phyloP scores from a whole-genome alignment of 2,113 vertebrate species.

The Microcebus tavaratra region DNA sequence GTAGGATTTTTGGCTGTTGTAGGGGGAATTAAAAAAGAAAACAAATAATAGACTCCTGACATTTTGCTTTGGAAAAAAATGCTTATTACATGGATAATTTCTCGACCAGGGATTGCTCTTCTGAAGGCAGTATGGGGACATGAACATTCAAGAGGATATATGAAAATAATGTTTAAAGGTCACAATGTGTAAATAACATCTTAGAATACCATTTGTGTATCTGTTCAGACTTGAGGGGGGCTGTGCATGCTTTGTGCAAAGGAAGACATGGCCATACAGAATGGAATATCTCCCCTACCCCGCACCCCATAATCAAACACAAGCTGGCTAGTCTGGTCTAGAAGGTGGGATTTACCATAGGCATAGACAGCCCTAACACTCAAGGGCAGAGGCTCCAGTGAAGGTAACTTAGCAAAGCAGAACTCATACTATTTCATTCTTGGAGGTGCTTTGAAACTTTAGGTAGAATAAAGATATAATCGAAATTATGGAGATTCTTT shows the following conservation, averaged over 20 bases:
- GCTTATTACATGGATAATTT: neutral
- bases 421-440: neutral
- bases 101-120: constrained; percentile 19
- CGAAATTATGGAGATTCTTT: neutral
- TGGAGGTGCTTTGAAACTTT: neutral
- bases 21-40: neutral
- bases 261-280: neutral
- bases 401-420: neutral
- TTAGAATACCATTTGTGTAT: neutral
- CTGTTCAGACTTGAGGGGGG: neutral
- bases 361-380: neutral
- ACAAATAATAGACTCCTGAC: neutral
- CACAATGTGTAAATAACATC: constrained; percentile 47
- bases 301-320: neutral
- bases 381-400: neutral
- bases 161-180: constrained; percentile 3
- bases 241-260: neutral
- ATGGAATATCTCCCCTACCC: neutral
- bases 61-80: constrained; percentile 16
- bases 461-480: neutral
- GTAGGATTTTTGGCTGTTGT: neutral
- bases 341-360: neutral
- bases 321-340: neutral
- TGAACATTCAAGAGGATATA: constrained; percentile 18
- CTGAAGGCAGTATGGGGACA: neutral